Evolutionary conservation across 2,888 invertebrate species (phyloP).

Genomic region (Nebria salina): DNA sequence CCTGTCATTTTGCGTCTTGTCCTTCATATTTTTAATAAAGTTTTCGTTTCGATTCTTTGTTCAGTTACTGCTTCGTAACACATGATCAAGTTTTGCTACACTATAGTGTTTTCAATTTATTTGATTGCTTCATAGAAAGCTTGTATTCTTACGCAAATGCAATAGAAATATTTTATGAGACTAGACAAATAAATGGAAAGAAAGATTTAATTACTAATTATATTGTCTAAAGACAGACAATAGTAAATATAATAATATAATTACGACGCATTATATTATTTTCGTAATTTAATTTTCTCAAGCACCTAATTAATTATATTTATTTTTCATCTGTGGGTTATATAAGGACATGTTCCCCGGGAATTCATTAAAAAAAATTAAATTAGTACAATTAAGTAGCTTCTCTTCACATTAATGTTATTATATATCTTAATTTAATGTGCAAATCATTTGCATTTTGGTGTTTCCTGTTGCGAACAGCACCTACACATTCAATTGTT

Average conservation of each 20-base stretch:
- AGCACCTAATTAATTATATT: too few species aligned
- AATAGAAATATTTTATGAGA: background rate
- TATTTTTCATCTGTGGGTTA: too few species aligned
- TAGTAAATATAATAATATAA: too few species aligned
- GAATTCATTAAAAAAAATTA: too few species aligned
- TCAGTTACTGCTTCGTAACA: background rate
- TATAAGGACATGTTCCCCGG: too few species aligned
- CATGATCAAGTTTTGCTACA: conserved; percentile 8
- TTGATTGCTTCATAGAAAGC: background rate
- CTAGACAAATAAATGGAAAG: too few species aligned
- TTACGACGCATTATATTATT: too few species aligned
- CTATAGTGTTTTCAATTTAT: background rate
- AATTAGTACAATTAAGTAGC: too few species aligned
- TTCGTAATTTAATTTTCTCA: too few species aligned
- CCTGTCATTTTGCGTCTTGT: background rate
- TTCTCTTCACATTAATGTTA: background rate
- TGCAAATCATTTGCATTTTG: conserved; percentile 17
- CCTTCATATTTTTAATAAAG: background rate
- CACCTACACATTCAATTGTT: background rate
- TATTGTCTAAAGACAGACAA: too few species aligned
- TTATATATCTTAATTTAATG: conserved; percentile 15
- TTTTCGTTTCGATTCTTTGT: background rate
- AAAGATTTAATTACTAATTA: too few species aligned
- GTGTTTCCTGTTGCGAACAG: background rate
- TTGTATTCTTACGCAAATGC: background rate